Conservation (phyloP, 2,797 vertebrate genomes). For the Mus caroli region DNA sequence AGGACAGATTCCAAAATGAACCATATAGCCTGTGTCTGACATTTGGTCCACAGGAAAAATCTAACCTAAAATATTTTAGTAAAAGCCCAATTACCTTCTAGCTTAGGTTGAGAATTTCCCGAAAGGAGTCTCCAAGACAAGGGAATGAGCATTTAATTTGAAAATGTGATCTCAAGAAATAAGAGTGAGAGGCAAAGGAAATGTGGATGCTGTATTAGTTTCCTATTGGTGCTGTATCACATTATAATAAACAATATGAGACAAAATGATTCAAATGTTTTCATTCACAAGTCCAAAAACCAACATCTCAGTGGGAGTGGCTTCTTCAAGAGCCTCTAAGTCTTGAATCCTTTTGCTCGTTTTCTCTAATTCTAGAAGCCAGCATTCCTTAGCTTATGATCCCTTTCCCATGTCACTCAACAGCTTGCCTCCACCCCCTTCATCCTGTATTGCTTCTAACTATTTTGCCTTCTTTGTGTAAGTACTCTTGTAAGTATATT, state of each 20-base stretch:
- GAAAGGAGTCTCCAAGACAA: not conserved
- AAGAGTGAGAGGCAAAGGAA: not conserved
- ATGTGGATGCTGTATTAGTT: not conserved
- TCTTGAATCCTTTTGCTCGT: not conserved
- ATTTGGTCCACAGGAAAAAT: not conserved
- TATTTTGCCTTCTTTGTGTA: not conserved
- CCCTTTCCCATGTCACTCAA: not conserved
- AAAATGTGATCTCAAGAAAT: not conserved
- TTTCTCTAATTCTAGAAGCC: not conserved
- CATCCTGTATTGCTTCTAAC: not conserved
- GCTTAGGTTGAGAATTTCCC: not conserved
- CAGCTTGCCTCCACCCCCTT: not conserved
- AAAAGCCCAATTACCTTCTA: not conserved
- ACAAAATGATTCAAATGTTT: not conserved
- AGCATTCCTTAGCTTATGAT: not conserved
- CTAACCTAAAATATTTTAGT: not conserved
- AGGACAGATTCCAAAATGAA: not conserved
- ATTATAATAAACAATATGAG: not conserved
- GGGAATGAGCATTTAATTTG: not conserved
- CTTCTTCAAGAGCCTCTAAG: not conserved
- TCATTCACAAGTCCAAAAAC: not conserved
- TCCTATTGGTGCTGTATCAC: not conserved
- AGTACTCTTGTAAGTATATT: not conserved
- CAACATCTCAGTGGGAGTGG: not conserved
- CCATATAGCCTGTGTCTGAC: not conserved